Base-by-base conservation (phyloP, 1,140 invertebrate species). In the Lasioglossum baleicum region DNA sequence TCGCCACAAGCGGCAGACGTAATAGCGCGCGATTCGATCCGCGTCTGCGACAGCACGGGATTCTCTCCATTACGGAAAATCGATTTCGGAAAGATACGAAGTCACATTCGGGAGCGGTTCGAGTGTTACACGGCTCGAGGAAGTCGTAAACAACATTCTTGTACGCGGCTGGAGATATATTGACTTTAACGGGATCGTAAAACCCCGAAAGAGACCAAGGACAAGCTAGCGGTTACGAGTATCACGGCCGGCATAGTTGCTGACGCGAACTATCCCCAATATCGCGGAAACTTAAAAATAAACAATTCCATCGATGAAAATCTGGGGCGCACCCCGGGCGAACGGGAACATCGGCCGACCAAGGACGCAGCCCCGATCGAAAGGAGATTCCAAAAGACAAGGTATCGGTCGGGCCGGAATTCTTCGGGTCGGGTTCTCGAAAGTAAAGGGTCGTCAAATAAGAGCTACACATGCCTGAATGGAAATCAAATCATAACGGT, bases 301-400 rank as follows among this genome's bases (percentile, higher is more conserved):
- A 84, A 82, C 80, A 64, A 61, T 74, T 74, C 70, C 58, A 73
- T 85, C 83, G 84, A 85, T 85, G 74, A 74, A 84, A 85, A 85
- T 84, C 65, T 85, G 64, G 83, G 79, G 61, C 70, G 48, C 73
- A 84, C 63, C 65, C 72, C 68, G 51, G 72, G 65, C 78, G 76
- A 84, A 85, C 71, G 82, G 66, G 74, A 70, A 42, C 61, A 60
- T 26, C 42, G 68, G 53, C 53, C 66, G 58, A 40, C 53, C 83
- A 85, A 85, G 83, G 83, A 77, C 82, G 64, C 51, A 81, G 73
- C 48, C 68, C 73, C 73, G 74, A 84, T 83, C 74, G 78, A 75
- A 56, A 63, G 8, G 20, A 58, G 56, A 65, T 60, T 70, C 81
- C 53, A 70, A 85, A 81, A 79, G 81, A 81, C 74, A 74, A 77